phyloP scores from a whole-genome alignment of 2,797 vertebrate species.

The Emydoidea blandingii region DNA sequence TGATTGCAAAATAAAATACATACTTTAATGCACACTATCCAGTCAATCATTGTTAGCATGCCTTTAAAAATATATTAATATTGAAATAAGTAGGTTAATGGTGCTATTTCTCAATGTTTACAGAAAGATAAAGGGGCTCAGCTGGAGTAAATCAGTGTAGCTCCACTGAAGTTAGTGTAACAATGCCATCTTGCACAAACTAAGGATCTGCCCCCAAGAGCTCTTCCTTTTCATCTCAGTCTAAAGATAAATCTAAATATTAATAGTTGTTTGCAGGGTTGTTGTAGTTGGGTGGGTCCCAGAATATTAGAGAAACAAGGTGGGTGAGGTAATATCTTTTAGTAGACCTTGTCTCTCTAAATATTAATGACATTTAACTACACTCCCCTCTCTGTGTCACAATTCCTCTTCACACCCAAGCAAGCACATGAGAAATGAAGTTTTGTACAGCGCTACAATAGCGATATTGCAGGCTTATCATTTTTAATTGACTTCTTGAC shows the following conservation, averaged over 20 bases:
- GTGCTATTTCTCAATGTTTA: neutral
- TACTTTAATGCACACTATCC: neutral
- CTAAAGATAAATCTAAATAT: slow-evolving; percentile 59
- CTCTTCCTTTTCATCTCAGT: slow-evolving; percentile 44
- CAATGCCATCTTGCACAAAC: neutral
- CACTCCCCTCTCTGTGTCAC: slow-evolving; percentile 44
- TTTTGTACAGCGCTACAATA: slow-evolving; percentile 54
- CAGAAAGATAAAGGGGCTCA: neutral
- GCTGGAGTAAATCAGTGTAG: neutral
- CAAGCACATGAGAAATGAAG: slow-evolving; percentile 64
- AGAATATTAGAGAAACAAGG: neutral
- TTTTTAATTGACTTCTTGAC: slow-evolving; percentile 82
- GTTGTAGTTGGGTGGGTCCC: neutral
- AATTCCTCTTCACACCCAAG: slow-evolving; percentile 57
- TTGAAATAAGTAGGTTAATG: neutral
- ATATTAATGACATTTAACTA: slow-evolving; percentile 56
- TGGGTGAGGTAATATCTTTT: neutral
- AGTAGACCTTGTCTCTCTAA: neutral
- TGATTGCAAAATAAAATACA: neutral
- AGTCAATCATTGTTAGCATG: neutral
- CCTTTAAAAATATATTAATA: slow-evolving; percentile 15
- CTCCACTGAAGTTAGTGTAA: neutral
- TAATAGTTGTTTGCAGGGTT: neutral
- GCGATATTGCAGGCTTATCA: slow-evolving; percentile 77
- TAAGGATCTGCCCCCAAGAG: neutral